phyloP scores from a whole-genome alignment of 2,113 vertebrate genomes.

The Caranx ignobilis region DNA sequence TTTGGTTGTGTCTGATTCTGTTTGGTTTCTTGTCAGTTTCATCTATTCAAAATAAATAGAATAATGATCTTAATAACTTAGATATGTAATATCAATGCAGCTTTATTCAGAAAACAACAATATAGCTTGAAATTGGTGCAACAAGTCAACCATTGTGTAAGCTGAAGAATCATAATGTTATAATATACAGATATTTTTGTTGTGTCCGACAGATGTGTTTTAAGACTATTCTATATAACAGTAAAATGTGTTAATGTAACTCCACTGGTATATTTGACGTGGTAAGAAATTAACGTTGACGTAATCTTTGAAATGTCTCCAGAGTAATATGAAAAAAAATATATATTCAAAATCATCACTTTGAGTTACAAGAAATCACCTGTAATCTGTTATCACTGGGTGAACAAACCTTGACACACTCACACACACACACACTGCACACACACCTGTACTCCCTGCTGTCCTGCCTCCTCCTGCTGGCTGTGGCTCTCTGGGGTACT shows the following conservation, averaged over 20 bases:
- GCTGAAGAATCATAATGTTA: not conserved
- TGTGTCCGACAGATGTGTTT: not conserved
- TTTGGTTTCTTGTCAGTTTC: not conserved
- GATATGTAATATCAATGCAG: not conserved
- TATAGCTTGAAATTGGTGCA: not conserved
- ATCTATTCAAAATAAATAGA: not conserved
- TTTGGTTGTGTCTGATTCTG: too few species aligned
- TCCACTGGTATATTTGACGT: too few species aligned
- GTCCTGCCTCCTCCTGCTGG: slow-evolving; percentile 86
- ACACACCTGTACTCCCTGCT: slow-evolving; percentile 91
- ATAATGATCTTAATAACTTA: not conserved
- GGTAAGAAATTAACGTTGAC: too few species aligned
- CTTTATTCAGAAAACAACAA: not conserved
- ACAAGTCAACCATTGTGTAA: not conserved
- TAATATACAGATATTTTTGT: not conserved
- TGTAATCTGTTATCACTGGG: not conserved
- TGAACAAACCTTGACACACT: not conserved
- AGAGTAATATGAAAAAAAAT: too few species aligned
- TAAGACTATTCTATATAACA: too few species aligned
- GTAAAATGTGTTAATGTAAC: too few species aligned
- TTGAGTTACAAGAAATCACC: not conserved
- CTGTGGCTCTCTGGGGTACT: slow-evolving; percentile 82
- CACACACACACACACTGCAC: not conserved
- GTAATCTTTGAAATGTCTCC: too few species aligned
- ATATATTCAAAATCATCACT: too few species aligned